A percentile compares a stretch with the other conserved stretches of the same genome.
Evolutionary conservation across 2,888 invertebrate genomes (phyloP).

Genomic region (Saturnia pavonia): DNA sequence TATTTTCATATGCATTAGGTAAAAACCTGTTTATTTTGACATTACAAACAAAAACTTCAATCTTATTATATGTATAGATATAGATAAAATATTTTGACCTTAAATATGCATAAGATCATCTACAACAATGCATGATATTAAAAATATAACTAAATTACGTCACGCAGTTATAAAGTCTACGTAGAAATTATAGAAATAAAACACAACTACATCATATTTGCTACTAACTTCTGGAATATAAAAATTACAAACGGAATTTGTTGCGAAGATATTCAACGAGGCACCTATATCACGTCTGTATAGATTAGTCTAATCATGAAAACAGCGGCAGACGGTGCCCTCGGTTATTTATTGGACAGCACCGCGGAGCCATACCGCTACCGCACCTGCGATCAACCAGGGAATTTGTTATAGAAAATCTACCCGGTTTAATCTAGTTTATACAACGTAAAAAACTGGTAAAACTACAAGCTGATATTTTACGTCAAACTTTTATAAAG

Average conservation of each 20-base stretch:
- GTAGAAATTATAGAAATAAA: no score
- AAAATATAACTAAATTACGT: no score
- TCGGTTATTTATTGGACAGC: constrained; percentile 54
- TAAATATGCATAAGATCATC: no score
- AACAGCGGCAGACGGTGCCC: constrained; percentile 38
- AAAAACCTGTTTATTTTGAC: no score
- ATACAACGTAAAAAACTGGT: constrained; percentile 20
- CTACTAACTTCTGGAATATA: no score
- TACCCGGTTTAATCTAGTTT: constrained; percentile 20
- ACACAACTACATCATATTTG: constrained; percentile 10
- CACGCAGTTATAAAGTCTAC: no score
- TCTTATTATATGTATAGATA: no score
- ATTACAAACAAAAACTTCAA: no score
- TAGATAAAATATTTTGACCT: no score
- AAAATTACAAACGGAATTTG: constrained; percentile 30
- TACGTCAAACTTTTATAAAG: constrained; percentile 2
- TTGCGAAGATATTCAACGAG: constrained; percentile 33
- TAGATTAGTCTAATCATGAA: constrained; percentile 49
- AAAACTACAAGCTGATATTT: constrained; percentile 9
- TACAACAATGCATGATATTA: no score
- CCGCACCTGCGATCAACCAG: constrained; percentile 46
- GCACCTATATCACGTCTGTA: constrained; percentile 43
- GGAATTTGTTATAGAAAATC: constrained; percentile 39
- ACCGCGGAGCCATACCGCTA: constrained; percentile 28
- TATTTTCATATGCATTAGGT: no score